Evolutionary conservation across 2,888 invertebrate species (phyloP), one percentile per base, ranked within the genome.

Genomic region (Xestia xanthographa): DNA sequence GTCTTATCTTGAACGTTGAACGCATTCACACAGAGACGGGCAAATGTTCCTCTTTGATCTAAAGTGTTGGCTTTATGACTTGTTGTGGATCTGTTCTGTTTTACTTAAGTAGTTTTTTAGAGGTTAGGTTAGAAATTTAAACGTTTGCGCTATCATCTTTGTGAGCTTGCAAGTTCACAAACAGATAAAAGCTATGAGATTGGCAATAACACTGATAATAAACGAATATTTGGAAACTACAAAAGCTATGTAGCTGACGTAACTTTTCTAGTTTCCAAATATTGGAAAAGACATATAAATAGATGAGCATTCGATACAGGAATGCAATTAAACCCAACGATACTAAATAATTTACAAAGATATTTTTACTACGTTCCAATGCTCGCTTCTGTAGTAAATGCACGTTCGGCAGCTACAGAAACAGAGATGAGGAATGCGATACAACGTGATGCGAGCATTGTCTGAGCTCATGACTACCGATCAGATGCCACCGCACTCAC

Each of bases 361-460:
- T 58, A 68, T 76, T 70, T 82, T 78, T 80, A 38, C 75, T 68
- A 77, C 75, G 65, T 80, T 79, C 69, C 75, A 62, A 71, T 67
- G 83, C 76, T 87, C 86, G 75, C 68, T 82, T 86, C 80, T 81
- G 85, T 87, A 88, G 84, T 86, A 83, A 88, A 89, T 83, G 79
- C 79, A 83, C 76, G 88, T 85, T 82, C 82, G 86, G 86, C 84
- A 90, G 86, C 83, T 83, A 86, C 90, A 90, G 90, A 87, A 92
- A 91, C 90, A 68, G 86, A 92, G 93, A 93, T 93, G 91, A 91
- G 87, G 91, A 91, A 93, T 92, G 91, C 91, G 92, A 93, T 93
- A 93, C 86, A 85, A 87, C 79, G 84, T 90, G 91, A 91, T 89
- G 90, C 87, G 83, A 87, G 91, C 91, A 93, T 93, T 92, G 93